Evolutionary conservation across 2,797 vertebrate species (phyloP), one percentile per base, ranked within the genome.

Genomic region (Ctenosaura bakeri): DNA sequence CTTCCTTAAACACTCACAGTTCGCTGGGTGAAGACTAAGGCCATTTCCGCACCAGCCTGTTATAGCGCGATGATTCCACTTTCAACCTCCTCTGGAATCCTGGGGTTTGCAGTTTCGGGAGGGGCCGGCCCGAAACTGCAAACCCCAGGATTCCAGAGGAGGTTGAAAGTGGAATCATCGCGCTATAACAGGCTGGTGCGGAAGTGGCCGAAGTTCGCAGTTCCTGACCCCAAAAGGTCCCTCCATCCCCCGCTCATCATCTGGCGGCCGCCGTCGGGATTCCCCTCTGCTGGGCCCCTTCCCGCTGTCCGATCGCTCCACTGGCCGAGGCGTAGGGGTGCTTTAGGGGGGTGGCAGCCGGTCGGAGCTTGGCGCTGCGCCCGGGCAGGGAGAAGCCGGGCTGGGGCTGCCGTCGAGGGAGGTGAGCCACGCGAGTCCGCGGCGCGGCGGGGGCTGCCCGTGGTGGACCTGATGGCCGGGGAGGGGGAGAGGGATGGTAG

Each of bases 231-330:
- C 77, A 38, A 54, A 62, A 24, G 29, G 8, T 38, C 24, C 42
- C 66, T 62, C 52, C 69, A 18, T 74, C 52, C 22, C 52, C 32
- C 35, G 20, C 46, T 29, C 38, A 64, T 29, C 2, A 14, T 66
- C 59, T 12, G 26, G 74, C 12, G 9, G 46, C 56, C 42, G 85
- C 26, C 29, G 84, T 89, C 84, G 79, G 38, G 59, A 71, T 16
- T 59, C 71, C 84, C 90, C 88, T 50, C 5, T 56, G 35, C 2
- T 5, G 8, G 83, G 78, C 79, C 90, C 90, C 62, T 73, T 71
- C 59, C 71, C 56, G 29, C 69, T 4, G 32, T 1, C 74, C 64
- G 24, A 76, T n/a, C 12, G 6, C 26, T 66, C 9, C 4, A 54
- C 54, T 42, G 77, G 54, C 83, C n/a, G 64, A 16, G 29, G 6